Evolutionary conservation across 1,140 invertebrate species (phyloP).

Genomic region (Phortica variegata): DNA sequence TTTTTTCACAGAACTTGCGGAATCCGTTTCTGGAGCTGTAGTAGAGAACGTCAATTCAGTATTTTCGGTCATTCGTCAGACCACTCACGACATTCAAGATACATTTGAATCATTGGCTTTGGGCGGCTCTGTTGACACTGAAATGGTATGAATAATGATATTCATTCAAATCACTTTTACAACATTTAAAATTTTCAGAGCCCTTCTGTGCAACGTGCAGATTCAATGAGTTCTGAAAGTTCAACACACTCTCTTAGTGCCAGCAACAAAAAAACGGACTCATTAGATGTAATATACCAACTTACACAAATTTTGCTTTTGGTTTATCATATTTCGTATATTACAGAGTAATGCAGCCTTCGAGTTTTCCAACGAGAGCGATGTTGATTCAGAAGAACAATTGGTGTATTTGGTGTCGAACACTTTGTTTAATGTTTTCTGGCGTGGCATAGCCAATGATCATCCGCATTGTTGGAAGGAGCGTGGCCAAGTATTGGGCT

Average conservation of each 20-base stretch:
- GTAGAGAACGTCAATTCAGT: constrained; percentile 60
- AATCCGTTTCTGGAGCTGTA: constrained; percentile 58
- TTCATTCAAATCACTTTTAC: background rate
- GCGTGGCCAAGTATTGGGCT: constrained; percentile 65
- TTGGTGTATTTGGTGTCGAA: constrained; percentile 64
- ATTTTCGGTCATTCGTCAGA: constrained; percentile 59
- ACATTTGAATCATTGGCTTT: constrained; percentile 52
- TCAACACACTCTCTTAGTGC: constrained; percentile 44
- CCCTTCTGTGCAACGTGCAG: constrained; percentile 35
- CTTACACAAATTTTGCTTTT: background rate
- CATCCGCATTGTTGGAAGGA: constrained; percentile 64
- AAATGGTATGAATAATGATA: constrained; percentile 12
- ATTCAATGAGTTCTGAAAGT: constrained; percentile 48
- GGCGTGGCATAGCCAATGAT: constrained; percentile 65
- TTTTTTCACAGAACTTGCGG: constrained; percentile 56
- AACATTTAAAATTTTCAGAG: background rate
- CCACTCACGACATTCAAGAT: constrained; percentile 61
- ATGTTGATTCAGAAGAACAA: constrained; percentile 61
- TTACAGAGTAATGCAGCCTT: constrained; percentile 34
- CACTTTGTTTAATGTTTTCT: constrained; percentile 64
- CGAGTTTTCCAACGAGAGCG: constrained; percentile 51
- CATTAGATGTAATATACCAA: constrained; percentile 7
- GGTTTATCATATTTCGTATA: background rate
- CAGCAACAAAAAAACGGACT: constrained; percentile 21
- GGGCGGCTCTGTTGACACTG: constrained; percentile 33